Conservation (phyloP, 2,113 vertebrate species). For the Embiotoca jacksoni region DNA sequence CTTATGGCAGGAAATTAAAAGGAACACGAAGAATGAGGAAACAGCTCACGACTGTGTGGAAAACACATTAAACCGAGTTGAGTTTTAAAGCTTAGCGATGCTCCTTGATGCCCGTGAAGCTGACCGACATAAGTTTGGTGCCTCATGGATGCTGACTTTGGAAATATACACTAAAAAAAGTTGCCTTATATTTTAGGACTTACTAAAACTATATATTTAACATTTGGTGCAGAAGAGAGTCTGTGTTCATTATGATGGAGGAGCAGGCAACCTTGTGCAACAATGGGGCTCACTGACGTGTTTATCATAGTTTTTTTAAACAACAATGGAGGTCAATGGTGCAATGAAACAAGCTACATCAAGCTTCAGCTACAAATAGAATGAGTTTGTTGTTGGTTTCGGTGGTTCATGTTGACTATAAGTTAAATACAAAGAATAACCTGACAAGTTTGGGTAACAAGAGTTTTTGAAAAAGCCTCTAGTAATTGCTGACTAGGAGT, state of each 20-base stretch:
- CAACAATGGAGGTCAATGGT: too few species aligned
- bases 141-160: neutral
- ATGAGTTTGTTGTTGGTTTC: neutral
- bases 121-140: neutral
- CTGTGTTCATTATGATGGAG: too few species aligned
- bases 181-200: too few species aligned
- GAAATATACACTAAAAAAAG: neutral
- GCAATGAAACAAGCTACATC: too few species aligned
- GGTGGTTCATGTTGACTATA: neutral
- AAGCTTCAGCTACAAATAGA: neutral
- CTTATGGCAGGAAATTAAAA: conserved; percentile 26
- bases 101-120: conserved; percentile 21
- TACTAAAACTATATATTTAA: neutral
- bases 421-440: too few species aligned
- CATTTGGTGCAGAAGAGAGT: neutral
- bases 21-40: conserved; percentile 34
- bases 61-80: conserved; percentile 20
- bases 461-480: too few species aligned
- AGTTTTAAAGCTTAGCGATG: conserved; percentile 17
- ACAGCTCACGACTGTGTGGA: conserved; percentile 21
- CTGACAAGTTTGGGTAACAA: too few species aligned
- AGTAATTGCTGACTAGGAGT: too few species aligned
- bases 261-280: too few species aligned
- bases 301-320: too few species aligned
- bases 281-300: too few species aligned